Conservation (phyloP, 2,888 invertebrate genomes). For the Ectobius pallidus region DNA sequence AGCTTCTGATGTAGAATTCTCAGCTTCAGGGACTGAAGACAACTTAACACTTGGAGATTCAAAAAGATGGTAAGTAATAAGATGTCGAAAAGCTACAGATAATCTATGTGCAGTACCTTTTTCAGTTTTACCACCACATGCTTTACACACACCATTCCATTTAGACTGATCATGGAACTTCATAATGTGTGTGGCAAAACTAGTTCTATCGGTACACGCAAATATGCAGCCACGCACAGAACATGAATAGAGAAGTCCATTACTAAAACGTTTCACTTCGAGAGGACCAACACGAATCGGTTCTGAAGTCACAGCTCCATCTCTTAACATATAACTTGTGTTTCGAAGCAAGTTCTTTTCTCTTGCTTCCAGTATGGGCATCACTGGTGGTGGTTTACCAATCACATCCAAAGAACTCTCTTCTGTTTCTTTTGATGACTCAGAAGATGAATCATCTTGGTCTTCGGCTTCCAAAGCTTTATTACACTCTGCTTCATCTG, state of each 20-base stretch:
- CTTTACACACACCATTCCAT: conserved; percentile 37
- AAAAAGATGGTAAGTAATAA: background rate
- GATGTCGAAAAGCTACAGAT: background rate
- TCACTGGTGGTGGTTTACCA: conserved; percentile 7
- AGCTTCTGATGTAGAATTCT: too few species aligned
- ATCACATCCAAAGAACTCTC: background rate
- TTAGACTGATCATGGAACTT: conserved; percentile 7
- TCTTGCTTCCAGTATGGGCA: background rate
- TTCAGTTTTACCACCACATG: background rate
- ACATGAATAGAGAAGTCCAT: conserved; percentile 24
- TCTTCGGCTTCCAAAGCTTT: background rate
- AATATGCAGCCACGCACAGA: conserved; percentile 29
- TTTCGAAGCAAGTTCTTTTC: background rate
- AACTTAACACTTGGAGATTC: background rate
- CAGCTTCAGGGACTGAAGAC: too few species aligned
- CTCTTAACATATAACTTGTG: background rate
- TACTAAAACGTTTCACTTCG: conserved; percentile 3
- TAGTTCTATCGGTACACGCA: background rate
- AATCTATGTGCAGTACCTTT: background rate
- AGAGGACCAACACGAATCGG: conserved; percentile 24
- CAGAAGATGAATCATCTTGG: background rate
- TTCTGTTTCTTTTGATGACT: background rate
- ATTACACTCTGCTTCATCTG: background rate
- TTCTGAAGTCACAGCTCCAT: background rate
- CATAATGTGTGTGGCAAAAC: conserved; percentile 26